Evolutionary conservation across 23 tunicate species (phyloP).

Genomic region (Phallusia fumigata): DNA sequence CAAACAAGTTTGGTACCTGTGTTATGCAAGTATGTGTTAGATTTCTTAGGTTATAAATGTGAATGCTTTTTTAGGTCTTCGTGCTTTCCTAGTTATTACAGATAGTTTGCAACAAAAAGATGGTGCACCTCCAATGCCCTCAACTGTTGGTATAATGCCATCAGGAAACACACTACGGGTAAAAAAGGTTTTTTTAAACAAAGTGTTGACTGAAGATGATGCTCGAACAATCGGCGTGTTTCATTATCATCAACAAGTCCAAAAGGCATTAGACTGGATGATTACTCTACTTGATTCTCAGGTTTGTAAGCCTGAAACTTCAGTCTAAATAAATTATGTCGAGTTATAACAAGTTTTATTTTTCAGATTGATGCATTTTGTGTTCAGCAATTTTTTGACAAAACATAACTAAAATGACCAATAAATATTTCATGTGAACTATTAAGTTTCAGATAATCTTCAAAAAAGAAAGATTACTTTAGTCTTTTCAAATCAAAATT

Average conservation of each 20-base stretch:
- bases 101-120: slow-evolving; percentile 96
- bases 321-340: no score
- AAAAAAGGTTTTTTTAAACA: slow-evolving; percentile 79
- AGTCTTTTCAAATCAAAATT: no score
- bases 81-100: slow-evolving; percentile 88
- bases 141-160: slow-evolving; percentile 80
- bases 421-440: no score
- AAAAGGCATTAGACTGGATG: slow-evolving; percentile 74
- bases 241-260: slow-evolving; percentile 77
- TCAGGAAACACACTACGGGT: slow-evolving; percentile 86
- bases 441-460: no score
- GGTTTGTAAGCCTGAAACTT: slow-evolving; percentile 7
- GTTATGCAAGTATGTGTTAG: background rate
- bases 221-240: slow-evolving; percentile 78
- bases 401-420: no score
- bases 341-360: no score
- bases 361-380: no score
- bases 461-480: no score
- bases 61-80: slow-evolving; percentile 40
- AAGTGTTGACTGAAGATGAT: slow-evolving; percentile 81
- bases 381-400: no score
- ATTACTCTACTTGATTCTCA: slow-evolving; percentile 64
- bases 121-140: slow-evolving; percentile 95
- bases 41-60: background rate
- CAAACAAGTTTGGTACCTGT: no score